Percentiles rank a stretch among this genome's conserved stretches.
phyloP scores from a whole-genome alignment of 2,888 invertebrate genomes.

The Argynnis bischoffii region DNA sequence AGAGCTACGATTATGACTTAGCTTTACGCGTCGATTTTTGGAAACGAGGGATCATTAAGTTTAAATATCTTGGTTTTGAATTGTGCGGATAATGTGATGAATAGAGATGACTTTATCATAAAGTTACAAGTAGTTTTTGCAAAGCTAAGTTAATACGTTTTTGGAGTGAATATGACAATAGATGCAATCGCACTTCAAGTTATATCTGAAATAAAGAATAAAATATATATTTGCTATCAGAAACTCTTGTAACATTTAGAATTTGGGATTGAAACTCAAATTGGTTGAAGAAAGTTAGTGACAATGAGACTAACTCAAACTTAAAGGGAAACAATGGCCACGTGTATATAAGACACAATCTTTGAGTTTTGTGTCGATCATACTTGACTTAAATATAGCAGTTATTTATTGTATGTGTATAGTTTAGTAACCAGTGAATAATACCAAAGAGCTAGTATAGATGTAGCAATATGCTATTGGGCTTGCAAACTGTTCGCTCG shows the following conservation, averaged over 20 bases:
- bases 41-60: constrained; percentile 5
- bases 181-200: too few relatives aligned
- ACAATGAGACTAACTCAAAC: neutral
- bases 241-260: constrained; percentile 6
- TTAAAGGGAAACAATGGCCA: constrained; percentile 10
- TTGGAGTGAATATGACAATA: too few relatives aligned
- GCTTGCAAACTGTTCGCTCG: constrained; percentile 45
- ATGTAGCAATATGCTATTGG: constrained; percentile 49
- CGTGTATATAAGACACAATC: constrained; percentile 38
- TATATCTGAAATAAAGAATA: too few relatives aligned
- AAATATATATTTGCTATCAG: neutral
- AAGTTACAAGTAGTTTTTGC: neutral
- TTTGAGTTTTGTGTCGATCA: constrained; percentile 36
- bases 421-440: constrained; percentile 70
- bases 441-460: constrained; percentile 71
- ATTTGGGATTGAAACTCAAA: constrained; percentile 14
- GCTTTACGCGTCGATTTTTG: neutral
- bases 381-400: constrained; percentile 42
- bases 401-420: constrained; percentile 59
- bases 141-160: too few relatives aligned
- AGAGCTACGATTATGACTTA: too few relatives aligned
- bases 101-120: constrained; percentile 11
- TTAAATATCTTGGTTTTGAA: constrained; percentile 28
- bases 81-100: too few relatives aligned
- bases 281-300: neutral